A percentile compares a stretch with the other conserved stretches of the same genome.
Evolutionary conservation across 2,113 vertebrate species (phyloP).

Genomic region (Anas platyrhynchos): DNA sequence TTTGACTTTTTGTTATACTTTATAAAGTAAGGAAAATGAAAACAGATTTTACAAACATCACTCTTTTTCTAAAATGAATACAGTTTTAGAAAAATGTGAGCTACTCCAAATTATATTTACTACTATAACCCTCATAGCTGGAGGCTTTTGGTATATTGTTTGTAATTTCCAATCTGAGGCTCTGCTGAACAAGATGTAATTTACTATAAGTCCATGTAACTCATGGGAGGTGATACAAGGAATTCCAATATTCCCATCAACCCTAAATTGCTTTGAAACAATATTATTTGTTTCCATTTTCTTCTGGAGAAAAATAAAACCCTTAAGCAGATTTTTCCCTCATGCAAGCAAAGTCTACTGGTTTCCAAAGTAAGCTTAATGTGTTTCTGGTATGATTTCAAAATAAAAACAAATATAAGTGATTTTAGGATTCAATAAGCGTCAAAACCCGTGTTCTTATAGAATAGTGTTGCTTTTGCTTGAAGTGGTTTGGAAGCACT

Average conservation of each 20-base stretch:
- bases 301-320: conserved; percentile 21
- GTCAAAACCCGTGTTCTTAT: not conserved
- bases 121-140: not conserved
- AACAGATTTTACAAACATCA: not conserved
- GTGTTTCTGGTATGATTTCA: conserved; percentile 18
- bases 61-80: not conserved
- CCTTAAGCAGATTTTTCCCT: not conserved
- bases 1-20: not conserved
- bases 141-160: not conserved
- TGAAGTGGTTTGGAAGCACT: not conserved
- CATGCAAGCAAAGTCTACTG: not conserved
- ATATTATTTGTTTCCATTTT: conserved; percentile 49
- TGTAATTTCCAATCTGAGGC: not conserved
- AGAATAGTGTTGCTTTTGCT: not conserved
- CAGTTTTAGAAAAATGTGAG: not conserved
- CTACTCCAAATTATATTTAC: not conserved
- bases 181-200: conserved; percentile 19
- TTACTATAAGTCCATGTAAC: not conserved
- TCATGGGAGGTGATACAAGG: not conserved
- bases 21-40: not conserved
- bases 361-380: conserved; percentile 2
- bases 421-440: not conserved
- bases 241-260: conserved; percentile 47
- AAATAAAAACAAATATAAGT: not conserved
- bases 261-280: conserved; percentile 23